Percentiles rank a stretch among this genome's conserved stretches.
These are phyloP conservation scores for Cheilosia impressa DNA, from an alignment of 2,888 invertebrate genomes.

Conservation along the genomic window DNA sequence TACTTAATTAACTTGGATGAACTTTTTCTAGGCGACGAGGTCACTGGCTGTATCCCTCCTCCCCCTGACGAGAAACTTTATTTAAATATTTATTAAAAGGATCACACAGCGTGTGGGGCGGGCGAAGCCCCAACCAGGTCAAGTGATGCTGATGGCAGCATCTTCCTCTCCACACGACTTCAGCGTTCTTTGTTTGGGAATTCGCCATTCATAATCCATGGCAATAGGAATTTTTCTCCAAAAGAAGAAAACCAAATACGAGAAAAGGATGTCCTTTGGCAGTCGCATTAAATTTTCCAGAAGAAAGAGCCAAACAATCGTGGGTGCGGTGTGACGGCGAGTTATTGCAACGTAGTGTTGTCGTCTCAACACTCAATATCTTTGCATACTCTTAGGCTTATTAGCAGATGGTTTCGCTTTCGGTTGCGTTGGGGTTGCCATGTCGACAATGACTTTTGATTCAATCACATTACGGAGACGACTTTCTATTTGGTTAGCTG, in stretches of 20 bases:
- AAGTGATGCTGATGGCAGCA: conserved; percentile 28
- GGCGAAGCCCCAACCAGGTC: conserved; percentile 32
- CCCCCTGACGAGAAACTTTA: conserved; percentile 19
- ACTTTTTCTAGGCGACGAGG: conserved; percentile 36
- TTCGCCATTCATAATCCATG: conserved; percentile 50
- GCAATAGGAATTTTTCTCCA: conserved; percentile 43
- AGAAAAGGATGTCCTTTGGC: conserved; percentile 21
- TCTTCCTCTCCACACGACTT: conserved; percentile 44
- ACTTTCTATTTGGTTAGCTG: conserved; percentile 2
- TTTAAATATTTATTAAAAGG: conserved; percentile 75
- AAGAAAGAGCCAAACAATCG: background rate
- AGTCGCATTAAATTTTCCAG: conserved; percentile 3
- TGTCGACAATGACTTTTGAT: conserved; percentile 77
- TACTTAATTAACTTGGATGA: conserved; percentile 71
- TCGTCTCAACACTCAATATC: conserved; percentile 69
- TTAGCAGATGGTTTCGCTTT: conserved; percentile 60
- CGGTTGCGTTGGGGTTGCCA: conserved; percentile 30
- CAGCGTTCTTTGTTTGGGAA: conserved; percentile 22
- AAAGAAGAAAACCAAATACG: conserved; percentile 8
- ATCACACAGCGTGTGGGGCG: conserved; percentile 21
- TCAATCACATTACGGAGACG: conserved; percentile 72
- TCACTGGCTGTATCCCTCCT: background rate
- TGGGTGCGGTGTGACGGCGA: conserved; percentile 55
- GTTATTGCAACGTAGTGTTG: conserved; percentile 45
- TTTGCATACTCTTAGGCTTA: conserved; percentile 74